These are phyloP conservation scores for Mimachlamys varia DNA, from an alignment of 2,888 invertebrate genomes.

Conservation along the genomic window DNA sequence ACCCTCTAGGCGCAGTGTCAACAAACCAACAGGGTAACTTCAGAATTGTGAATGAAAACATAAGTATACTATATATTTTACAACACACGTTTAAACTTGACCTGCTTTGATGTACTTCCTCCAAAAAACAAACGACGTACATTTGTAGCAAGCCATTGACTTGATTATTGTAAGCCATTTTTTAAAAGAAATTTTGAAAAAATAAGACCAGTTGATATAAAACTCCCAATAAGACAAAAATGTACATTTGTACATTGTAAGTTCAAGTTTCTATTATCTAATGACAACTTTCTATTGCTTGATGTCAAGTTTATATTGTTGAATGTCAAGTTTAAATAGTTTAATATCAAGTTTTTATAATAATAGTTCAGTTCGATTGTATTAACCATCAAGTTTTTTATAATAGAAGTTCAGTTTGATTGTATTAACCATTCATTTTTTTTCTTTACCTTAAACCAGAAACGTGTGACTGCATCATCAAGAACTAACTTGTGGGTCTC, in stretches of 20 bases:
- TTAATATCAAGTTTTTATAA: background rate
- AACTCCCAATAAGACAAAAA: no score
- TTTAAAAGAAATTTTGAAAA: no score
- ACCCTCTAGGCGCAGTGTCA: background rate
- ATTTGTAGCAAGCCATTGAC: background rate
- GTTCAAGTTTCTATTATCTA: no score
- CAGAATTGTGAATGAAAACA: slow-evolving; percentile 22
- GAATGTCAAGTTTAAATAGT: background rate
- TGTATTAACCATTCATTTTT: no score
- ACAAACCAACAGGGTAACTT: background rate
- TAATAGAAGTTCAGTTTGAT: no score
- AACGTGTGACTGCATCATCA: no score
- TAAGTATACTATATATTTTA: background rate
- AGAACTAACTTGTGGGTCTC: no score
- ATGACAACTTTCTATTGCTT: background rate
- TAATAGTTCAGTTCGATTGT: no score
- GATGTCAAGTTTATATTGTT: background rate
- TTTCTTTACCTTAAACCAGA: no score
- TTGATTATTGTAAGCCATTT: no score
- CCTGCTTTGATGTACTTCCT: background rate
- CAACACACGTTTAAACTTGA: background rate
- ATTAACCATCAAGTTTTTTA: background rate
- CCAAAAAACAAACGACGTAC: background rate
- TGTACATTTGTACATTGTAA: no score
- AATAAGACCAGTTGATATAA: no score